These are phyloP conservation scores for Caranx melampygus DNA, from an alignment of 2,113 vertebrate species.

Conservation along the genomic window DNA sequence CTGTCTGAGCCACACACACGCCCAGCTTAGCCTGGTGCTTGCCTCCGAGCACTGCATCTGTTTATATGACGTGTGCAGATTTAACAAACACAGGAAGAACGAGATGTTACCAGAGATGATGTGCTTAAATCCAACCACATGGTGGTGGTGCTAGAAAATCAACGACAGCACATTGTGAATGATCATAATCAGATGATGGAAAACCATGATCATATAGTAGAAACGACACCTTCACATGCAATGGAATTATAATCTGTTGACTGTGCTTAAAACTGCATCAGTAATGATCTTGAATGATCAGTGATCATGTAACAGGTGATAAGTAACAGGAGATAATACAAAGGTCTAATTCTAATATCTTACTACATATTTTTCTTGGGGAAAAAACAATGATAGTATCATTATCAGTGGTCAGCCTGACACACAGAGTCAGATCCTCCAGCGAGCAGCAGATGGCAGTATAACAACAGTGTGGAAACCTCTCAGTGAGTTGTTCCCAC, in stretches of 20 bases:
- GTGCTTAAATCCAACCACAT: background rate
- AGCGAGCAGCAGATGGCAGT: slow-evolving; percentile 70
- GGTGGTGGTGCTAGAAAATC: background rate
- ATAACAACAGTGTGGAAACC: slow-evolving; percentile 23
- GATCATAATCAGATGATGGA: background rate
- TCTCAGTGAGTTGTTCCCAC: background rate
- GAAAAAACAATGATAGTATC: background rate
- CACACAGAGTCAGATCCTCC: background rate
- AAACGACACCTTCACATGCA: no score
- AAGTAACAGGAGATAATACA: background rate
- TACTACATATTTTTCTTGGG: background rate
- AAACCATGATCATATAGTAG: background rate
- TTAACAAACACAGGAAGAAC: background rate
- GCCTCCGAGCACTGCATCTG: slow-evolving; percentile 40
- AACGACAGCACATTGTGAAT: background rate
- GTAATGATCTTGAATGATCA: no score
- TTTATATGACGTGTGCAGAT: slow-evolving; percentile 24
- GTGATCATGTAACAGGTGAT: background rate
- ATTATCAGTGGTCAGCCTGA: background rate
- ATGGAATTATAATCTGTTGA: background rate
- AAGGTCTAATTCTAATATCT: background rate
- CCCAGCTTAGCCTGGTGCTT: slow-evolving; percentile 1
- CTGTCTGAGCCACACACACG: slow-evolving; percentile 24
- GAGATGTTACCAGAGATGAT: slow-evolving; percentile 3
- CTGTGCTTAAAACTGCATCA: background rate